These are phyloP conservation scores for Epizoanthus illoricatus DNA, from an alignment of 92 coral and sea anemone genomes.

Conservation along the genomic window DNA sequence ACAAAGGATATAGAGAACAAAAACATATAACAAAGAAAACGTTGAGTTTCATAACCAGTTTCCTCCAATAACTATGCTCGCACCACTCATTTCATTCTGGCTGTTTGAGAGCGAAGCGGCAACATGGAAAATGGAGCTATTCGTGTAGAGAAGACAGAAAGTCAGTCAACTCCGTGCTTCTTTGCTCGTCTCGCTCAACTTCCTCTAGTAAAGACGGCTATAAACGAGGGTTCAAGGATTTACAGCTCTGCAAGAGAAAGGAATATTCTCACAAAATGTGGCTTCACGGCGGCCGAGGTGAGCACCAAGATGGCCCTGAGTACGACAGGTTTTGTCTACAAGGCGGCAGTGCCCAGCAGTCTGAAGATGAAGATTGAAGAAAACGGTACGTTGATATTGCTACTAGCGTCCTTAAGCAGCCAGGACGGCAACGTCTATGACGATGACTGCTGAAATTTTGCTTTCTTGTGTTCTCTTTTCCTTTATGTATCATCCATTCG, in stretches of 20 bases:
- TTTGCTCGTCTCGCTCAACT: background rate
- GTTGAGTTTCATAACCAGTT: no score
- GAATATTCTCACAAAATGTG: constrained; percentile 18
- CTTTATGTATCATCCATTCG: no score
- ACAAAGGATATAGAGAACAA: no score
- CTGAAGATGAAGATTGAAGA: constrained; percentile 13
- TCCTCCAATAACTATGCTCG: no score
- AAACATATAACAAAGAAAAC: no score
- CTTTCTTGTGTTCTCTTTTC: no score
- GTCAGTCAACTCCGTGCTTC: background rate
- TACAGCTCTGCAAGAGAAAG: constrained; percentile 3
- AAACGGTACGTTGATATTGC: background rate
- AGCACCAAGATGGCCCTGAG: constrained; percentile 21
- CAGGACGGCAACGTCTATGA: no score
- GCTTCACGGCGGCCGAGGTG: constrained; percentile 17
- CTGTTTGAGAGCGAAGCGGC: background rate
- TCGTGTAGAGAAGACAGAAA: background rate
- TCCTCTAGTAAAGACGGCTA: constrained; percentile 1
- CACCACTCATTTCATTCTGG: background rate
- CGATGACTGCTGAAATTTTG: no score
- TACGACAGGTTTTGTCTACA: background rate
- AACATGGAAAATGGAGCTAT: background rate
- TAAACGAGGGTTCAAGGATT: background rate
- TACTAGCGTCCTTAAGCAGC: no score
- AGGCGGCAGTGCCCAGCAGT: constrained; percentile 8